These are phyloP conservation scores for Epizoanthus fatuus DNA, from an alignment of 92 coral and sea anemone species.

Conservation along the genomic window DNA sequence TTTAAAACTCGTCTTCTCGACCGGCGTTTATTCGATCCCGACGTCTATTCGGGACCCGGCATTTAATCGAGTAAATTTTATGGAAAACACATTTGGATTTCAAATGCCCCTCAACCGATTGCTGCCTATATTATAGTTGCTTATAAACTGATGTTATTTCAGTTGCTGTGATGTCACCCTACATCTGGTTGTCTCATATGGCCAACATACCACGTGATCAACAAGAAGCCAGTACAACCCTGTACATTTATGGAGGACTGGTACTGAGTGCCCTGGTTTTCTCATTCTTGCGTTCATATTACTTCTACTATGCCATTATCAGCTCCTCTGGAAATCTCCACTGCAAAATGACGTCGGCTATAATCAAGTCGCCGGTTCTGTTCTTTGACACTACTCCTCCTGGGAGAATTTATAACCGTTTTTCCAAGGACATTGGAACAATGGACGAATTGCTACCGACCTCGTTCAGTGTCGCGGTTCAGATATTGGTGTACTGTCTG, in stretches of 20 bases:
- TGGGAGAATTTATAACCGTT: conserved; percentile 78
- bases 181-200: conserved; percentile 57
- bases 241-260: conserved; percentile 55
- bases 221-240: conserved; percentile 39
- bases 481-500: conserved; percentile 48
- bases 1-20: no score
- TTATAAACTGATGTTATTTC: background rate
- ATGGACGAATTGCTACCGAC: conserved; percentile 62
- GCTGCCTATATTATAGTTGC: no score
- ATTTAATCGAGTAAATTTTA: no score
- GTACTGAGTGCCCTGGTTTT: conserved; percentile 47
- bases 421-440: conserved; percentile 67
- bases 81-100: no score
- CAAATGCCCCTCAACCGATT: no score
- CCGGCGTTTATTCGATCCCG: no score
- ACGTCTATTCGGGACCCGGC: no score
- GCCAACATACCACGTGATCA: conserved; percentile 51
- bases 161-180: conserved; percentile 45
- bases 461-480: conserved; percentile 30
- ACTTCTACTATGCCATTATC: conserved; percentile 30
- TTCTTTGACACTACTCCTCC: conserved; percentile 78
- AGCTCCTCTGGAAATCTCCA: conserved; percentile 74
- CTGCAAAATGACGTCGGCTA: conserved; percentile 62
- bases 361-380: conserved; percentile 72
- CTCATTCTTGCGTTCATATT: conserved; percentile 5